Conservation (phyloP, 1,140 invertebrate genomes). For the Dinoponera quadriceps region DNA sequence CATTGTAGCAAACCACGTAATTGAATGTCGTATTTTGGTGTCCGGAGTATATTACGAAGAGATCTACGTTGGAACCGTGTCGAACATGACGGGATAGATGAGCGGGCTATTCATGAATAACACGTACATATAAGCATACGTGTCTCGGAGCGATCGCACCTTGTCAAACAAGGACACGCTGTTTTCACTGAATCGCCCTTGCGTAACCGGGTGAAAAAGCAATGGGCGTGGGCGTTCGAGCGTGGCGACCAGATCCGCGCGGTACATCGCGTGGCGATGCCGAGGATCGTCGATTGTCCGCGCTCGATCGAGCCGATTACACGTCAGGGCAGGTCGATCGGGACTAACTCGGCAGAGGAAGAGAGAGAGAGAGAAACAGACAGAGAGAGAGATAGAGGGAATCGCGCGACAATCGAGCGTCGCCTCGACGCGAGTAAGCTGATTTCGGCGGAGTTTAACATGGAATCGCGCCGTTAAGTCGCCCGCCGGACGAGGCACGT, state of each 20-base stretch:
- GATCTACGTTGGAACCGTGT: slow-evolving; percentile 4
- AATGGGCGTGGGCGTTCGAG: slow-evolving; percentile 20
- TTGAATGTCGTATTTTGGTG: not conserved
- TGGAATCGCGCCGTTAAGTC: slow-evolving; percentile 30
- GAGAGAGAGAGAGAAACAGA: too few species aligned
- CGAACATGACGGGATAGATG: slow-evolving; percentile 13
- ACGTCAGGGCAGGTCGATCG: not conserved
- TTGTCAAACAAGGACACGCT: not conserved
- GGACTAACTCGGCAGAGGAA: not conserved
- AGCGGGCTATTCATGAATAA: slow-evolving; percentile 38
- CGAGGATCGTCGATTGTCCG: slow-evolving; percentile 13
- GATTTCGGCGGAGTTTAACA: slow-evolving; percentile 61
- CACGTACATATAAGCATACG: slow-evolving; percentile 16
- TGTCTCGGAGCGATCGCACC: not conserved
- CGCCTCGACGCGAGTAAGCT: slow-evolving; percentile 32
- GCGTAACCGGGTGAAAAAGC: slow-evolving; percentile 15
- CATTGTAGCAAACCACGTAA: not conserved
- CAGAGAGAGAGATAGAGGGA: not conserved
- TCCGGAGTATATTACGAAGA: not conserved
- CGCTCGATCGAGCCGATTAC: slow-evolving; percentile 28
- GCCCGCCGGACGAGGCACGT: slow-evolving; percentile 20
- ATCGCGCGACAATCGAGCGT: slow-evolving; percentile 31
- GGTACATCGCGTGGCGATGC: slow-evolving; percentile 20
- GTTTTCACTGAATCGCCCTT: slow-evolving; percentile 28
- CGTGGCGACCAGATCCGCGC: not conserved